These are phyloP conservation scores for Augochlora pura DNA, from an alignment of 1,140 invertebrate species.

Conservation along the genomic window DNA sequence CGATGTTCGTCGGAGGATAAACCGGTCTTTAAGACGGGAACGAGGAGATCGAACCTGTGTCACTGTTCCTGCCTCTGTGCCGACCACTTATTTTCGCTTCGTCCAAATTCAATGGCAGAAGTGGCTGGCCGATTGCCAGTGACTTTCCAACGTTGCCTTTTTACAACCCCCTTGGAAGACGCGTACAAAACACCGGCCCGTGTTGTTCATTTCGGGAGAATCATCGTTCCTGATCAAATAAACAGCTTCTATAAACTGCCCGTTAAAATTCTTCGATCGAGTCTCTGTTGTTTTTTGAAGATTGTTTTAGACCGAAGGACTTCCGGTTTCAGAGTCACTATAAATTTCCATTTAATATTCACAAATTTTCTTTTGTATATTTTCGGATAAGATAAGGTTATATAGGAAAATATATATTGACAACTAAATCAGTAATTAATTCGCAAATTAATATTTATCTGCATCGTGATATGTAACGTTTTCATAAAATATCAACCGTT, in stretches of 20 bases:
- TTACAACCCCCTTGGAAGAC: neutral
- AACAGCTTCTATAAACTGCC: neutral
- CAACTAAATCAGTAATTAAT: too few relatives aligned
- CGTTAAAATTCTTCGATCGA: too few relatives aligned
- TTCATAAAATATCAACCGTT: too few relatives aligned
- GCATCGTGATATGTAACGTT: too few relatives aligned
- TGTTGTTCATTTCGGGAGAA: neutral
- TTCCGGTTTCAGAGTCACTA: too few relatives aligned
- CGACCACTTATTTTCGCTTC: constrained; percentile 58
- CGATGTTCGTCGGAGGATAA: constrained; percentile 39
- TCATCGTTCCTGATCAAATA: neutral
- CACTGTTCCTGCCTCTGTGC: constrained; percentile 53
- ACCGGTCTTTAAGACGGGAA: constrained; percentile 59
- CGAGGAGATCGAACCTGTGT: constrained; percentile 60
- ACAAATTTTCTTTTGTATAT: too few relatives aligned
- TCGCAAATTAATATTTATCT: too few relatives aligned
- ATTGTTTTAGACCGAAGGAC: too few relatives aligned
- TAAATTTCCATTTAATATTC: too few relatives aligned
- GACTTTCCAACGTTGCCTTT: constrained; percentile 28
- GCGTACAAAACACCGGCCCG: neutral
- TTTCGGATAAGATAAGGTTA: too few relatives aligned
- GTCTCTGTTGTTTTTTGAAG: neutral
- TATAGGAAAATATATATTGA: too few relatives aligned
- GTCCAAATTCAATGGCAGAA: constrained; percentile 58
- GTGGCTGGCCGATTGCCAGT: constrained; percentile 47